Percentiles rank a stretch among this genome's conserved stretches.
These are phyloP conservation scores for Tachina fera DNA, from an alignment of 2,888 invertebrate species.

Conservation along the genomic window DNA sequence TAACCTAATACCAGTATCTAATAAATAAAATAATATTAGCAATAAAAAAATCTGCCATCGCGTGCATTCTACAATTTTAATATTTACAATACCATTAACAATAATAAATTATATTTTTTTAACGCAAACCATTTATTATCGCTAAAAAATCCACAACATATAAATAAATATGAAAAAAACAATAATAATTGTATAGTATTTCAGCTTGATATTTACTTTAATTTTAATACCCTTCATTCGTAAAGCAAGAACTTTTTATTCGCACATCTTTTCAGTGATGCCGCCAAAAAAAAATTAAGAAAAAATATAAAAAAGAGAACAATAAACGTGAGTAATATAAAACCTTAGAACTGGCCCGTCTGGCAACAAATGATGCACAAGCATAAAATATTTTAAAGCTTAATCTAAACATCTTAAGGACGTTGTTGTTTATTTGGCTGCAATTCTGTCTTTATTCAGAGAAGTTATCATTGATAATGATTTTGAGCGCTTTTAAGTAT, in stretches of 20 bases:
- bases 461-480: constrained; percentile 41
- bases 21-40: constrained; percentile 13
- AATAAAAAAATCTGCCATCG: constrained; percentile 29
- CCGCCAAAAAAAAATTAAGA: constrained; percentile 44
- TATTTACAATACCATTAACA: constrained; percentile 53
- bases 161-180: constrained; percentile 37
- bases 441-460: constrained; percentile 19
- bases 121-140: constrained; percentile 67
- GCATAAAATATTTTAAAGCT: constrained; percentile 31
- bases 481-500: constrained; percentile 5
- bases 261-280: constrained; percentile 43
- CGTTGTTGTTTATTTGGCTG: constrained; percentile 41
- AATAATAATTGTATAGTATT: constrained; percentile 60
- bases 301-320: not conserved
- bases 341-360: constrained; percentile 42
- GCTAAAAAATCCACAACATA: constrained; percentile 34
- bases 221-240: not conserved
- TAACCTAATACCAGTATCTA: not conserved
- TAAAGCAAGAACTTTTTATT: constrained; percentile 2
- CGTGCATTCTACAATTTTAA: constrained; percentile 60
- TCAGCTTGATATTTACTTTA: constrained; percentile 40
- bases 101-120: constrained; percentile 62
- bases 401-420: constrained; percentile 47
- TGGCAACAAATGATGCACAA: constrained; percentile 1
- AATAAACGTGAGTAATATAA: constrained; percentile 65